Evolutionary conservation across 1,140 invertebrate genomes (phyloP).

Genomic region (Drosophila repletoides): DNA sequence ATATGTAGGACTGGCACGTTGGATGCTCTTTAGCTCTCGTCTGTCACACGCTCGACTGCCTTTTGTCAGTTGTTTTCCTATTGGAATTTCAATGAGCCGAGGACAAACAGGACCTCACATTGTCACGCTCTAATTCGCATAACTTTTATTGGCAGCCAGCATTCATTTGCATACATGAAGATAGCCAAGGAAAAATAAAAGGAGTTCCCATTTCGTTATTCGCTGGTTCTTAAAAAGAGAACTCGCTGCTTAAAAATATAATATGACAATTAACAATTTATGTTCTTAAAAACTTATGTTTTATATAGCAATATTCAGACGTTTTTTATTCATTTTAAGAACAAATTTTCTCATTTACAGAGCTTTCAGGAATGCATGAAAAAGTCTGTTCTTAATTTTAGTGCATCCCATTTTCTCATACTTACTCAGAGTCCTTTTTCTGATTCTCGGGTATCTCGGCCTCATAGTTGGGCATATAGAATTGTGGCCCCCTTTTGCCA

Average conservation of each 20-base stretch:
- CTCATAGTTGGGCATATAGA: constrained; percentile 96
- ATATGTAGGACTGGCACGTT: background rate
- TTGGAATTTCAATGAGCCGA: constrained; percentile 73
- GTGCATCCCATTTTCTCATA: constrained; percentile 37
- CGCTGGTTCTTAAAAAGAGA: too few relatives aligned
- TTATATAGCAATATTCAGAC: too few relatives aligned
- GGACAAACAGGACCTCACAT: constrained; percentile 5
- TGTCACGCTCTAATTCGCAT: constrained; percentile 44
- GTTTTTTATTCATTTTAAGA: too few relatives aligned
- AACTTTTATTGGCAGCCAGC: constrained; percentile 68
- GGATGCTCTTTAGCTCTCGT: constrained; percentile 5
- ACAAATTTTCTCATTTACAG: too few relatives aligned
- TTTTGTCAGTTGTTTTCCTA: constrained; percentile 74
- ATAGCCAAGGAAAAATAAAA: too few relatives aligned
- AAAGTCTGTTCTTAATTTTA: too few relatives aligned
- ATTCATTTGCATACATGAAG: constrained; percentile 62
- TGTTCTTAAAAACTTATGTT: too few relatives aligned
- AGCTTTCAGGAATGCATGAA: too few relatives aligned
- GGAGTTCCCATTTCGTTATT: background rate
- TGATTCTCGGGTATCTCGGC: constrained; percentile 97
- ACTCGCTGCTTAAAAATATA: too few relatives aligned
- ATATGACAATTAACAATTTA: too few relatives aligned
- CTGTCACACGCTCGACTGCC: constrained; percentile 64
- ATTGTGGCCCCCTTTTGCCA: constrained; percentile 95
- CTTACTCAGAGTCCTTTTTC: constrained; percentile 97